Evolutionary conservation across 2,888 invertebrate genomes (phyloP), one percentile per base, ranked within the genome.

Genomic region (Plagiodera versicolora): DNA sequence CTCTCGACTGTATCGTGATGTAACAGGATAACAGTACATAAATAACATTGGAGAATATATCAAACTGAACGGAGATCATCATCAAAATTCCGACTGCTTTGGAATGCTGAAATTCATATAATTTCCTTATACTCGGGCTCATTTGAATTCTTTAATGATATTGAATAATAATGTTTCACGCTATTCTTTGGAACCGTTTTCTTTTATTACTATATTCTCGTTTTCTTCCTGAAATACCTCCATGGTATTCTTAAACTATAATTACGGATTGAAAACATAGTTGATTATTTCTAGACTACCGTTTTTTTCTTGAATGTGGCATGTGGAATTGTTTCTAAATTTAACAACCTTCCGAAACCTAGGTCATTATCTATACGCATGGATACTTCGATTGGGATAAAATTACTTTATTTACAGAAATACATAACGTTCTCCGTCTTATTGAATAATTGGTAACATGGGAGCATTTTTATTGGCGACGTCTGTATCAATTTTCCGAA

Each of bases 31-130:
- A 53, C 53, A 53, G 53, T 53, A 44, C 24, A 53, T 44, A 53
- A 28, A 44, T 39, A 24, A 24, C 16, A 19, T 24, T 53, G 16
- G 44, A 16, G 52, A 52, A 35, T 44, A 28, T 24, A 53, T 53
- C 53, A 17, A 53, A 53, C 20, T 24, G 44, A 44, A 53, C 53
- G 17, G 14, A 39, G 39, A 53, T 24, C 53, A 48, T 56, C 48
- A 56, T 56, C 56, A 19, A 44, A 56, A 56, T 56, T 56, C 56
- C 56, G 35, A 5, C 18, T 35, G 48, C 56, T 19, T 20, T 30
- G 56, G 56, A 56, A 56, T 56, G 56, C 19, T 56, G 17, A 56
- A 56, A 56, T 56, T 48, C 56, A 56, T 55, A 55, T 48, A 56
- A 56, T 56, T 48, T 56, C 32, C 48, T 48, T 56, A 56, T 19